A percentile compares a stretch with the other conserved stretches of the same genome.
phyloP scores from a whole-genome alignment of 2,888 invertebrate genomes.

The Drosophila eohydei region DNA sequence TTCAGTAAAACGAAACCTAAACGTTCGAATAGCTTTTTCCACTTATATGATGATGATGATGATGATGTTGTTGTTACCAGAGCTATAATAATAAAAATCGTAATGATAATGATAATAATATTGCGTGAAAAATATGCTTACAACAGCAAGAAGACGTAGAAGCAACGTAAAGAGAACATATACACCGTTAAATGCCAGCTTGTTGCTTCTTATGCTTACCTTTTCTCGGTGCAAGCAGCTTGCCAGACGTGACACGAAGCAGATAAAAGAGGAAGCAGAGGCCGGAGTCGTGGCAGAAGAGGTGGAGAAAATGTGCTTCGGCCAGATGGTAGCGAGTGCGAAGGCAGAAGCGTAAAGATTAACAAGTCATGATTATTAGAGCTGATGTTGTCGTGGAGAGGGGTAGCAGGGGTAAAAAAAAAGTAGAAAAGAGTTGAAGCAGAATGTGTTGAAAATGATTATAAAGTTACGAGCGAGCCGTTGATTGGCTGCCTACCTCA shows the following conservation, averaged over 20 bases:
- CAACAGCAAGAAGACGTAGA: not conserved
- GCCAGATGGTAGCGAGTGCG: conserved; percentile 35
- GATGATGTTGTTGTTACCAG: conserved; percentile 9
- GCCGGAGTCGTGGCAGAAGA: not conserved
- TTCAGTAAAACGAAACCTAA: conserved; percentile 32
- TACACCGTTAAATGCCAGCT: conserved; percentile 55
- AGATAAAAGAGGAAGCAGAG: conserved; percentile 2
- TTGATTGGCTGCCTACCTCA: conserved; percentile 46
- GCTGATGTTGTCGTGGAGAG: conserved; percentile 25
- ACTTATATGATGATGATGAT: conserved; percentile 50
- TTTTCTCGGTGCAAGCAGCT: conserved; percentile 33
- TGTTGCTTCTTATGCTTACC: conserved; percentile 15
- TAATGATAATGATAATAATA: conserved; percentile 39
- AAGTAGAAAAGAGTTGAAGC: not conserved
- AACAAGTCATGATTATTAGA: conserved; percentile 82
- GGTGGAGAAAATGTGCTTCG: conserved; percentile 21
- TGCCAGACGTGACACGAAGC: conserved; percentile 32
- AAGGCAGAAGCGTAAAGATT: conserved; percentile 76
- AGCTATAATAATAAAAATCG: conserved; percentile 11
- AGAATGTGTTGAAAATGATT: conserved; percentile 48
- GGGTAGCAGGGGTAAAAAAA: not conserved
- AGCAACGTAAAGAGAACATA: conserved; percentile 20
- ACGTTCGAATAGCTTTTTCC: conserved; percentile 64
- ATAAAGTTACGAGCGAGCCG: conserved; percentile 32
- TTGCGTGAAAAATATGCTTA: conserved; percentile 59